Evolutionary conservation across 1,140 invertebrate species (phyloP).

Genomic region (Gonatopus flavifemur): DNA sequence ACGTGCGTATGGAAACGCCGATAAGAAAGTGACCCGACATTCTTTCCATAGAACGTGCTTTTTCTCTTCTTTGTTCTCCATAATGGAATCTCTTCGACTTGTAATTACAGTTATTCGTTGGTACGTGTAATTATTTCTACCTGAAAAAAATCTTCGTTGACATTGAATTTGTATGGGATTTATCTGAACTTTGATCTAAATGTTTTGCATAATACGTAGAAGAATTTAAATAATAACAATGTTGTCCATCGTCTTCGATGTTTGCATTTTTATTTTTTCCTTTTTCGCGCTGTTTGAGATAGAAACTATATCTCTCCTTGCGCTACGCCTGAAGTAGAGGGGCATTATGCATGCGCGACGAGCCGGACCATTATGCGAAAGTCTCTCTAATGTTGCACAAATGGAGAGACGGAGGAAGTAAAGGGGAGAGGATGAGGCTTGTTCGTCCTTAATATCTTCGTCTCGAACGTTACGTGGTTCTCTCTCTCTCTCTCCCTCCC

Average conservation of each 20-base stretch:
- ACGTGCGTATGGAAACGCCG: constrained; percentile 34
- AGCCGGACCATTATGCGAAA: constrained; percentile 21
- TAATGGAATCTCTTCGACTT: not conserved
- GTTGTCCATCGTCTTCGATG: constrained; percentile 6
- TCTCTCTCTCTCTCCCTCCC: not conserved
- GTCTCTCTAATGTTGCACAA: constrained; percentile 30
- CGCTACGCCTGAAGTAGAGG: constrained; percentile 13
- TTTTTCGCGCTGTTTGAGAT: not conserved
- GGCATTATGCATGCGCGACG: constrained; percentile 28
- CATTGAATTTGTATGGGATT: no score
- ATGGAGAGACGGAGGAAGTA: constrained; percentile 13
- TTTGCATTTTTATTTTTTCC: no score
- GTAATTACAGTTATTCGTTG: no score
- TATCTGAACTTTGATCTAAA: no score
- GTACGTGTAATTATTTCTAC: no score
- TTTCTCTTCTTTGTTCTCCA: not conserved
- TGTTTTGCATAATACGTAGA: no score
- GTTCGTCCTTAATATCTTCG: constrained; percentile 21
- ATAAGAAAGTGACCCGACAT: constrained; percentile 30
- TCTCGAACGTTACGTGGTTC: not conserved
- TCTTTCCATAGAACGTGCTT: constrained; percentile 14
- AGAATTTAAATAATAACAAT: constrained; percentile 31
- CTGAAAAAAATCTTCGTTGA: no score
- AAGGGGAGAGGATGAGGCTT: no score
- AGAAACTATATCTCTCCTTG: constrained; percentile 12